These are phyloP conservation scores for Phalacrocorax pelagicus DNA, from an alignment of 2,113 vertebrate species.

Conservation along the genomic window DNA sequence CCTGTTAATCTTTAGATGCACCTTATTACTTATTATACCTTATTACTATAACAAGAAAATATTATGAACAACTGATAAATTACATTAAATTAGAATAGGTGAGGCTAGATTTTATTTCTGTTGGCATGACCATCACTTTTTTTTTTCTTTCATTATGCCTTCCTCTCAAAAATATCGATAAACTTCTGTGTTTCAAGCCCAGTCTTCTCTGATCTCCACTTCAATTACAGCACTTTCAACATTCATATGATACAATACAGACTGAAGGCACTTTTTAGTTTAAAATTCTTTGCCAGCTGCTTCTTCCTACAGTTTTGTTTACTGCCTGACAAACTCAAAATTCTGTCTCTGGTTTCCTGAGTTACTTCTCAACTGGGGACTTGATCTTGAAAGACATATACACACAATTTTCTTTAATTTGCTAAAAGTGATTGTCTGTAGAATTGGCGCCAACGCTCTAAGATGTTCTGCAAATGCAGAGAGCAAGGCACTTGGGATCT, in stretches of 20 bases:
- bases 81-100: background rate
- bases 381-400: background rate
- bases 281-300: background rate
- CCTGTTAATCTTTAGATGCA: background rate
- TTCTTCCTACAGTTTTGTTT: background rate
- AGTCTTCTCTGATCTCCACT: background rate
- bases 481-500: conserved; percentile 7
- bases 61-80: background rate
- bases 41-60: background rate
- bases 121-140: background rate
- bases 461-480: conserved; percentile 10
- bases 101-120: background rate
- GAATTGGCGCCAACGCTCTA: background rate
- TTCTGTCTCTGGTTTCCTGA: background rate
- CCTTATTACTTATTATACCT: background rate
- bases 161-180: background rate
- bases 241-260: background rate
- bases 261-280: background rate
- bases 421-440: background rate
- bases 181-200: background rate
- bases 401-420: background rate
- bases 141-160: background rate
- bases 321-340: background rate
- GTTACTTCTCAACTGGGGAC: background rate
- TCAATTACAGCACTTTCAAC: background rate